A percentile compares a stretch with the other conserved stretches of the same genome.
Evolutionary conservation across 1,140 invertebrate species (phyloP).

Genomic region (Mycetomoellerius zeteki): DNA sequence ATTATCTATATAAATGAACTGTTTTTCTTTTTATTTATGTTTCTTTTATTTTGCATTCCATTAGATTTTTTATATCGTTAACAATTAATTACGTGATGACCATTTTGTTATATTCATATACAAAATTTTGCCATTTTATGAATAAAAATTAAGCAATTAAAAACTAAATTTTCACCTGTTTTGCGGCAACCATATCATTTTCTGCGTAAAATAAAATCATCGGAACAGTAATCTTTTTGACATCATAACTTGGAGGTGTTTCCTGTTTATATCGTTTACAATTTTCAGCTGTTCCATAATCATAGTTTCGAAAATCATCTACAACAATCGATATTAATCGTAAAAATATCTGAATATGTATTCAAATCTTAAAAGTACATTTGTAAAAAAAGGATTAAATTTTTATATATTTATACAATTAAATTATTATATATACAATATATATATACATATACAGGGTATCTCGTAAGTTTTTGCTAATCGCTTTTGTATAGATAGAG

Average conservation of each 20-base stretch:
- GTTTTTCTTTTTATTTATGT: background rate
- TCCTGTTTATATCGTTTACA: slow-evolving; percentile 85
- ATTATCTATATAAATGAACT: background rate
- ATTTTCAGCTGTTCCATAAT: slow-evolving; percentile 87
- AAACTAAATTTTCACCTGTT: slow-evolving; percentile 70
- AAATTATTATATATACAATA: no score
- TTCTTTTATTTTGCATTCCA: background rate
- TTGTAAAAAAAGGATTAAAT: background rate
- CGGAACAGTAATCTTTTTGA: slow-evolving; percentile 88
- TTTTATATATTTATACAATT: no score
- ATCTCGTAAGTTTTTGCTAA: no score
- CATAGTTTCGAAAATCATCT: slow-evolving; percentile 85
- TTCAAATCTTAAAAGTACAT: background rate
- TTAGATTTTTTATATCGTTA: background rate
- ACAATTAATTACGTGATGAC: background rate
- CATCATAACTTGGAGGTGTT: slow-evolving; percentile 87
- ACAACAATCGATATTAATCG: slow-evolving; percentile 13
- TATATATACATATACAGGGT: no score
- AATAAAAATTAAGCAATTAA: background rate
- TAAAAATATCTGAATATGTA: background rate
- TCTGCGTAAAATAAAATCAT: slow-evolving; percentile 89
- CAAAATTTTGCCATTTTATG: background rate
- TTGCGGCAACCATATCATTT: slow-evolving; percentile 89
- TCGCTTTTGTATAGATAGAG: no score
- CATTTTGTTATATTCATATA: background rate